Conservation (phyloP, 2,113 vertebrate species). For the Lucifuga dentata region DNA sequence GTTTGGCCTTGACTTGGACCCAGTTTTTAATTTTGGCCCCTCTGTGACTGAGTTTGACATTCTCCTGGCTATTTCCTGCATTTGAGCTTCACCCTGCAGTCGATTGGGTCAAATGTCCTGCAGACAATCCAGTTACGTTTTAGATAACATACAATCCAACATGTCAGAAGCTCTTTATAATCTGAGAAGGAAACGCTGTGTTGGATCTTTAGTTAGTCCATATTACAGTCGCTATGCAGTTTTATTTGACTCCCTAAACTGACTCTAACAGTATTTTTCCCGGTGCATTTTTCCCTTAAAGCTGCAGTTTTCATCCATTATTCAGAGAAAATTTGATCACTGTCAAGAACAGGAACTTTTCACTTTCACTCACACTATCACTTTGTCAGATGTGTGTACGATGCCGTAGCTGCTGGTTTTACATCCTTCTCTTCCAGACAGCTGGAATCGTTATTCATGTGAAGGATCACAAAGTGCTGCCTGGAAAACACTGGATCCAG, state of each 20-base stretch:
- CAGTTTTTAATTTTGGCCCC: too few relatives aligned
- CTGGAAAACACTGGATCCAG: conserved; percentile 1
- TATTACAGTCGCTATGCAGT: background rate
- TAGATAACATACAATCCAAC: background rate
- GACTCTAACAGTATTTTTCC: background rate
- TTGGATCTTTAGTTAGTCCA: conserved; percentile 1
- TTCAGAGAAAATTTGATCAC: conserved; percentile 41
- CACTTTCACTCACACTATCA: conserved; percentile 23
- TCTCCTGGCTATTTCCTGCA: too few relatives aligned
- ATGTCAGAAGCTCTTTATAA: background rate
- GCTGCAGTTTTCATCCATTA: conserved; percentile 19
- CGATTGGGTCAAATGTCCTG: background rate
- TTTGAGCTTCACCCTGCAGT: too few relatives aligned
- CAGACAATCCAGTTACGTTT: background rate
- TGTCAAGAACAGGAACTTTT: conserved; percentile 36
- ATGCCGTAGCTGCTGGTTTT: conserved; percentile 2
- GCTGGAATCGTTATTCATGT: conserved; percentile 34
- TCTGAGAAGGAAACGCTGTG: background rate
- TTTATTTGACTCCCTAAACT: background rate
- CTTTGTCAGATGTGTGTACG: conserved; percentile 28
- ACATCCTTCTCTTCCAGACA: conserved; percentile 20
- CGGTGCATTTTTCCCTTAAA: conserved; percentile 8
- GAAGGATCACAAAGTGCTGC: conserved; percentile 33
- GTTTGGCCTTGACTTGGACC: too few relatives aligned
- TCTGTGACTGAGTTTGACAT: too few relatives aligned